Percentiles rank a stretch among this genome's conserved stretches.
Evolutionary conservation across 2,888 invertebrate species (phyloP).

Genomic region (Gnatocerus cornutus): DNA sequence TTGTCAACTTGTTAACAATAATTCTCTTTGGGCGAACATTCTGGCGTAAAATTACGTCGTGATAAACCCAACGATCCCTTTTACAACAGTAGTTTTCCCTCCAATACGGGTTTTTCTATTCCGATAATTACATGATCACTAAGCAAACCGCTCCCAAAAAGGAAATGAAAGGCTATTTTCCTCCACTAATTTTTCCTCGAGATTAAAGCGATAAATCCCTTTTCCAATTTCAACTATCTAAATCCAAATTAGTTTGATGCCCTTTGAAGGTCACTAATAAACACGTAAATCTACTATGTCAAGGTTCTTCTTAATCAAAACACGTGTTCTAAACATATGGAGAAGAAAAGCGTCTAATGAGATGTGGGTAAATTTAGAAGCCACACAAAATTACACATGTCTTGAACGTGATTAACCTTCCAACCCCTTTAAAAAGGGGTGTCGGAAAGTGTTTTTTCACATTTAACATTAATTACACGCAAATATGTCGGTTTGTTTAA

Average conservation of each 20-base stretch:
- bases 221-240: not conserved
- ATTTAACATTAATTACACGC: conserved; percentile 31
- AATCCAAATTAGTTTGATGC: conserved; percentile 13
- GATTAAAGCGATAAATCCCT: conserved; percentile 16
- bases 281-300: not conserved
- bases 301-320: not conserved
- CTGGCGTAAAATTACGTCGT: too few species aligned
- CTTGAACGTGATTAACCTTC: not conserved
- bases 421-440: not conserved
- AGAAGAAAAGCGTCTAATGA: conserved; percentile 23
- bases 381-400: not conserved
- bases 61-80: too few species aligned
- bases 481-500: conserved; percentile 35
- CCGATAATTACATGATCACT: not conserved
- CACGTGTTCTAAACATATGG: not conserved
- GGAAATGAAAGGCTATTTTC: conserved; percentile 15
- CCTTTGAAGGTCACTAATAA: too few species aligned
- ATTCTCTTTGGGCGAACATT: too few species aligned
- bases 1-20: too few species aligned
- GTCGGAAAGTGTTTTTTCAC: not conserved
- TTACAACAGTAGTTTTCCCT: too few species aligned
- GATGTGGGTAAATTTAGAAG: conserved; percentile 5
- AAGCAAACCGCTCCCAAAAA: not conserved
- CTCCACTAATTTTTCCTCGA: conserved; percentile 8
- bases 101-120: too few species aligned